Percentiles rank a stretch among this genome's conserved stretches.
Evolutionary conservation across 1,140 invertebrate species (phyloP).

Genomic region (Cecropterus lyciades): DNA sequence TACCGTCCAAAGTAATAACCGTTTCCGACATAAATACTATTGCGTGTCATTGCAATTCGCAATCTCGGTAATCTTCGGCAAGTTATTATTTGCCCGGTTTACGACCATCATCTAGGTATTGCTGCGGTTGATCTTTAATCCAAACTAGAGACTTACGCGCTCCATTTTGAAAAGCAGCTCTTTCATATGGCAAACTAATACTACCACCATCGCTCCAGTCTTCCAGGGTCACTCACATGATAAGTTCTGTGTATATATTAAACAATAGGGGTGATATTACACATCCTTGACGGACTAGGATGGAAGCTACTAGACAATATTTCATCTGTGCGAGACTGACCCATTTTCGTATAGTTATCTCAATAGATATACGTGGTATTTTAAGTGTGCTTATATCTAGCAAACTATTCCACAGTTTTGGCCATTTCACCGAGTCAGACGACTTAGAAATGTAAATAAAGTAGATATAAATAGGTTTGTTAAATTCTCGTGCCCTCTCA

Average conservation of each 20-base stretch:
- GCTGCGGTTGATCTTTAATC: slow-evolving; percentile 10
- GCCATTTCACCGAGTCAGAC: slow-evolving; percentile 47
- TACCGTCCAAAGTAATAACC: too few relatives aligned
- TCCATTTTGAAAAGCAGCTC: slow-evolving; percentile 26
- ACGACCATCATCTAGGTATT: slow-evolving; percentile 7
- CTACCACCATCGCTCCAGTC: slow-evolving; percentile 34
- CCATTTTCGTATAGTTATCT: slow-evolving; percentile 35
- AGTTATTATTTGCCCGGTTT: slow-evolving; percentile 1
- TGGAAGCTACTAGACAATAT: slow-evolving; percentile 25
- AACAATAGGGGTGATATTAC: slow-evolving; percentile 40
- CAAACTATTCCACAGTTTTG: slow-evolving; percentile 37
- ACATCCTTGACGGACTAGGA: slow-evolving; percentile 39
- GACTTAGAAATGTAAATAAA: slow-evolving; percentile 44
- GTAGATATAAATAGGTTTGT: slow-evolving; percentile 38
- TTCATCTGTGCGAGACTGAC: slow-evolving; percentile 29
- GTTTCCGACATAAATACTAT: slow-evolving; percentile 27
- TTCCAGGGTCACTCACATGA: slow-evolving; percentile 36
- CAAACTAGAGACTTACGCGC: slow-evolving; percentile 12
- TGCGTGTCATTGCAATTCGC: slow-evolving; percentile 2
- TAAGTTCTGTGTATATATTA: slow-evolving; percentile 35
- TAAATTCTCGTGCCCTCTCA: slow-evolving; percentile 32
- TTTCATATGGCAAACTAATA: slow-evolving; percentile 25
- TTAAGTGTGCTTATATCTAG: slow-evolving; percentile 41
- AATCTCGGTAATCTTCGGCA: background rate
- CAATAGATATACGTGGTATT: slow-evolving; percentile 38